Conservation (phyloP, 2,113 vertebrate species). For the Crocuta crocuta region DNA sequence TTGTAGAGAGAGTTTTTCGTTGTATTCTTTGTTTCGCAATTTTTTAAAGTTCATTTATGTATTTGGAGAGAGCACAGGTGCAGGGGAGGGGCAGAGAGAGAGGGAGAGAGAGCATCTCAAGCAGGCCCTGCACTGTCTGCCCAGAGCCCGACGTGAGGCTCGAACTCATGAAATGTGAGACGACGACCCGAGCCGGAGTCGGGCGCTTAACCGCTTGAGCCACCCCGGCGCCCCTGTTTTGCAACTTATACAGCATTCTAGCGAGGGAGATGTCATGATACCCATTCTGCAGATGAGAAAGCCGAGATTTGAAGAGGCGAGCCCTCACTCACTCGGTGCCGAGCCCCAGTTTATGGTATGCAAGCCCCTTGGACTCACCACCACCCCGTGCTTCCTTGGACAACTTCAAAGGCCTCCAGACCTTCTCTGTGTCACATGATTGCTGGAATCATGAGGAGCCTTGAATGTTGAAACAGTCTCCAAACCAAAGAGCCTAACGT, state of each 20-base stretch:
- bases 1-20: background rate
- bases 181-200: no score
- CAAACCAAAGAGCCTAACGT: background rate
- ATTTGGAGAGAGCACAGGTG: no score
- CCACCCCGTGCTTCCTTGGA: rapidly evolving
- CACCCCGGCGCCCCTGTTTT: background rate
- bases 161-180: no score
- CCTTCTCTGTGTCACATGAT: background rate
- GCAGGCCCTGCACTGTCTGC: no score
- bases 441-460: background rate
- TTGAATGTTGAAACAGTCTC: background rate
- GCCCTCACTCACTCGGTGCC: no score
- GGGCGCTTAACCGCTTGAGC: no score
- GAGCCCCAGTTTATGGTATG: background rate
- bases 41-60: background rate
- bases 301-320: background rate
- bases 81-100: no score
- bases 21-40: rapidly evolving
- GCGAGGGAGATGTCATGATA: rapidly evolving
- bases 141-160: no score
- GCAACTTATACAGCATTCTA: rapidly evolving
- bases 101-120: no score
- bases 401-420: background rate
- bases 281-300: background rate
- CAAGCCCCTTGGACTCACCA: background rate